A percentile compares a stretch with the other conserved stretches of the same genome.
These are phyloP conservation scores for Drosophila tristis DNA, from an alignment of 1,140 invertebrate genomes.

Conservation along the genomic window DNA sequence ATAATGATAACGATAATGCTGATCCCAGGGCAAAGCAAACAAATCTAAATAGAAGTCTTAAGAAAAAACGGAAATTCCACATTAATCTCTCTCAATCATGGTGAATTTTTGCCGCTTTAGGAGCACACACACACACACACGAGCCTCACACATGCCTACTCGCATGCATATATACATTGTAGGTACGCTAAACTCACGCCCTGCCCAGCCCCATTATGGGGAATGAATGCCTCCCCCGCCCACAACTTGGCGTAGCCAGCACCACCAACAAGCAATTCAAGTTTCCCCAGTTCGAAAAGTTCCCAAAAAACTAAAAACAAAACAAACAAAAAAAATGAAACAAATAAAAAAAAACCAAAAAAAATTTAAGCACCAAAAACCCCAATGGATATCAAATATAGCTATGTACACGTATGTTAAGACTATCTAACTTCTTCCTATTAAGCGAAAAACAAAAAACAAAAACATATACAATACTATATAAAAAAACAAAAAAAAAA, in stretches of 20 bases:
- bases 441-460: slow-evolving; percentile 45
- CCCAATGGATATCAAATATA: slow-evolving; percentile 41
- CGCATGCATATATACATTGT: slow-evolving; percentile 8
- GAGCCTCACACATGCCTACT: slow-evolving; percentile 15
- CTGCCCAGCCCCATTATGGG: slow-evolving; percentile 3
- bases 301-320: slow-evolving; percentile 14
- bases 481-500: slow-evolving; percentile 13
- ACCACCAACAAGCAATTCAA: slow-evolving; percentile 63
- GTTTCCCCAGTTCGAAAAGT: slow-evolving; percentile 48
- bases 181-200: slow-evolving; percentile 53
- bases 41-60: slow-evolving; percentile 2
- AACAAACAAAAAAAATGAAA: slow-evolving; percentile 8
- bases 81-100: slow-evolving; percentile 32
- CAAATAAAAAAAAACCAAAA: slow-evolving; percentile 2
- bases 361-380: slow-evolving; percentile 30
- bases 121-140: slow-evolving; percentile 47
- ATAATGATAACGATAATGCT: slow-evolving; percentile 4
- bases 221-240: neutral
- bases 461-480: slow-evolving; percentile 18
- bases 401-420: slow-evolving; percentile 49
- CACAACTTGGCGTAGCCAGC: slow-evolving; percentile 69
- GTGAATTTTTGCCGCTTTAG: slow-evolving; percentile 55
- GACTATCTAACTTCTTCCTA: slow-evolving; percentile 54
- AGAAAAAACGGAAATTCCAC: slow-evolving; percentile 23
- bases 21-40: neutral